Base-by-base conservation (phyloP, 1,140 invertebrate genomes). In the Pseudomyrmex dendroicus region DNA sequence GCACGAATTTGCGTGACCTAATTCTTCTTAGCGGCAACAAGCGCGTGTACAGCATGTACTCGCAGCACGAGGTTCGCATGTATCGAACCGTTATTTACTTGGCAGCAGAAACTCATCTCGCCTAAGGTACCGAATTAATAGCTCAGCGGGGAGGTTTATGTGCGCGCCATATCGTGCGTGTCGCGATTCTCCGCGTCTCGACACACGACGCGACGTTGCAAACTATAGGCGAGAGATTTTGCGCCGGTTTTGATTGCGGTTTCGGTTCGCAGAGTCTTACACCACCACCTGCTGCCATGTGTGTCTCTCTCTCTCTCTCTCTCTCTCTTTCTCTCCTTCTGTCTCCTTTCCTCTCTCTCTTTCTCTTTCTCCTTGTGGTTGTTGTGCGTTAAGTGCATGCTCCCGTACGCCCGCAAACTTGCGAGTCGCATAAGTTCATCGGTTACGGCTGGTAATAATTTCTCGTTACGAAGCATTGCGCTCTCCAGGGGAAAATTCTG, bases 191-290 rank as follows among this genome's bases (percentile, higher is more conserved):
- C 74, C 12, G 48, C n/a, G 12, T n/a, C 1, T 25, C 20, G 17
- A 5, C 50, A 35, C 0, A 35, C 5, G 35, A 35, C 35, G 25
- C 9, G 12, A 35, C 17, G 10, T n/a, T 68, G 48, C 70, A 44
- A 70, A 77, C 66, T 54, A 25, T 20, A 54, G 20, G 57, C 70
- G 84, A 72, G 73, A 84, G 73, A 84, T 84, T 72, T 86, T 64
- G 56, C 83, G 12, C 50, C 66, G 48, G 86, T 87, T 87, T 73
- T 84, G 86, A 88, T 87, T 82, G 25, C 9, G 59, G 50, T 87
- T 88, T 61, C 86, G 59, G 59, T 72, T 82, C 76, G n/a, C 74
- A 25, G 46, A 70, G 48, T 57, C 64, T 48, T 73, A 70, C 54
- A 70, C 44, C 17, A 13, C 20, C 63, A 20, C 56, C 78, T 54